phyloP scores from a whole-genome alignment of 1,140 invertebrate genomes.

The Drosophila kanapiae region DNA sequence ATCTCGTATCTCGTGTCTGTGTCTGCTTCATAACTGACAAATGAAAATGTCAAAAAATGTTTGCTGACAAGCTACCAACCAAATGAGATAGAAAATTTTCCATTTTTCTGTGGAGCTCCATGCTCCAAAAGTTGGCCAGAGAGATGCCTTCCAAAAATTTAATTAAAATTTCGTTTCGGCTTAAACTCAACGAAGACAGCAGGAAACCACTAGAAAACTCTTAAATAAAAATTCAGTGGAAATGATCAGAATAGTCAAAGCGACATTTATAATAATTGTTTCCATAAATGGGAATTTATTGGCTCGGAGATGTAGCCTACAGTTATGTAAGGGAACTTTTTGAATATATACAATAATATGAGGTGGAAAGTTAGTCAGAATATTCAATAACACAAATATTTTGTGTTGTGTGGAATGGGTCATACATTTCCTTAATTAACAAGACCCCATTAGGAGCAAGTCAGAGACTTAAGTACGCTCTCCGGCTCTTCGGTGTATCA shows the following conservation, averaged over 20 bases:
- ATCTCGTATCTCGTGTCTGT: slow-evolving; percentile 32
- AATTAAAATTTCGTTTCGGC: slow-evolving; percentile 57
- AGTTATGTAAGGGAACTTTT: background rate
- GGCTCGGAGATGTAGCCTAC: too few relatives aligned
- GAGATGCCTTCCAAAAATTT: slow-evolving; percentile 52
- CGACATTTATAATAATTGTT: background rate
- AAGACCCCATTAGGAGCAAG: slow-evolving; percentile 17
- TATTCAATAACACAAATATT: background rate
- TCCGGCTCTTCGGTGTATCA: slow-evolving; percentile 39
- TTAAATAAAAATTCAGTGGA: slow-evolving; percentile 22
- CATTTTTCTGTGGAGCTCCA: slow-evolving; percentile 21
- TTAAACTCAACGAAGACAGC: slow-evolving; percentile 6
- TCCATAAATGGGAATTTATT: background rate
- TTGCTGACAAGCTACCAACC: slow-evolving; percentile 53
- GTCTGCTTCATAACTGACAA: slow-evolving; percentile 77
- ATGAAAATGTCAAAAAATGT: slow-evolving; percentile 81
- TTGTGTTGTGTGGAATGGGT: background rate
- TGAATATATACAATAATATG: background rate
- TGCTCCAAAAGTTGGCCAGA: slow-evolving; percentile 6
- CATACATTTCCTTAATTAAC: slow-evolving; percentile 33
- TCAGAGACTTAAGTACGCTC: slow-evolving; percentile 10
- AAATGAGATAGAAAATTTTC: slow-evolving; percentile 71
- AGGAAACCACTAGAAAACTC: slow-evolving; percentile 28
- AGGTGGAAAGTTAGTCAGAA: too few relatives aligned
- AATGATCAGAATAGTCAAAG: slow-evolving; percentile 1